A percentile compares a stretch with the other conserved stretches of the same genome.
These are phyloP conservation scores for Orbicella faveolata DNA, from an alignment of 64 coral and sea anemone species.

Conservation along the genomic window DNA sequence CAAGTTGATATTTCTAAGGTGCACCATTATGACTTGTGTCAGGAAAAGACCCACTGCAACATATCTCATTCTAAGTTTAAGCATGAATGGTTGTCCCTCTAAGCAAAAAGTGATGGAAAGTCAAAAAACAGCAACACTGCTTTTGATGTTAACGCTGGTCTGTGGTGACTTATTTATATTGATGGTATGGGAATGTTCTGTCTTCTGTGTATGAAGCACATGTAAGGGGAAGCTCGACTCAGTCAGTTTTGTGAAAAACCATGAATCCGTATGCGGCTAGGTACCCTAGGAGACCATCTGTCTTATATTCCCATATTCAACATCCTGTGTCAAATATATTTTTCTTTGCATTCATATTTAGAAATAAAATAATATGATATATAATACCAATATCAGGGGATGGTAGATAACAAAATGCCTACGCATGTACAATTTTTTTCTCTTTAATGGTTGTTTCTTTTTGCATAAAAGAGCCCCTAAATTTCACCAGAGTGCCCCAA, in stretches of 20 bases:
- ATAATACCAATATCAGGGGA: too few relatives aligned
- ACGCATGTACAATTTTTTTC: too few relatives aligned
- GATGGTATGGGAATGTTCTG: constrained; percentile 6
- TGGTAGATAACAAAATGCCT: too few relatives aligned
- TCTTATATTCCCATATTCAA: neutral
- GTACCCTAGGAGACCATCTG: constrained; percentile 8
- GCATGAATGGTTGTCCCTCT: constrained; percentile 4
- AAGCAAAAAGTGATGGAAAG: constrained; percentile 14
- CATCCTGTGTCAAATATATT: too few relatives aligned
- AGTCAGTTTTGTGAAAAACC: neutral
- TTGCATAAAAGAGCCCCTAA: too few relatives aligned
- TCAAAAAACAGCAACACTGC: constrained; percentile 7
- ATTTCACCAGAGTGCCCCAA: too few relatives aligned
- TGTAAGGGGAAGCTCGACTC: constrained; percentile 8
- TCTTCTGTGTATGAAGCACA: constrained; percentile 35
- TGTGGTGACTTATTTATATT: constrained; percentile 25
- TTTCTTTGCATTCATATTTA: too few relatives aligned
- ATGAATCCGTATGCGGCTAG: neutral
- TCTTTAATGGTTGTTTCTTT: too few relatives aligned
- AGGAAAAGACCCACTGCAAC: neutral
- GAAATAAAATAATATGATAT: too few relatives aligned
- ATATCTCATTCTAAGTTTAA: neutral
- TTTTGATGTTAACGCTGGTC: constrained; percentile 2
- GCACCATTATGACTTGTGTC: constrained; percentile 27
- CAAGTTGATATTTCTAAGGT: constrained; percentile 14